Evolutionary conservation across 2,113 vertebrate species (phyloP).

Genomic region (Menidia beryllina): DNA sequence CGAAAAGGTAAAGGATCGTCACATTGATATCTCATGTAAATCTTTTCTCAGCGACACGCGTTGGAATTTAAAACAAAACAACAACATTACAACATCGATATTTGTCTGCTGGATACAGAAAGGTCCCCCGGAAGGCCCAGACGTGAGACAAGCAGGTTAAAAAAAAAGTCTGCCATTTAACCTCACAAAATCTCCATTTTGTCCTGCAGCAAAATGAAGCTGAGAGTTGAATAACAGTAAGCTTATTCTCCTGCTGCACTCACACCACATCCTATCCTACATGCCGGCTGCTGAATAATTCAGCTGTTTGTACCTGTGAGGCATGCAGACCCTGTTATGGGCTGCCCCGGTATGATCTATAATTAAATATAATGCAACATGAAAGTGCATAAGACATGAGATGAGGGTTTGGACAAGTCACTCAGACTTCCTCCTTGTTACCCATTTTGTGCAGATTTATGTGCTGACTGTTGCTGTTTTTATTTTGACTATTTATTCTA

Average conservation of each 20-base stretch:
- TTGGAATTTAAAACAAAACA: slow-evolving; percentile 32
- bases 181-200: slow-evolving; percentile 65
- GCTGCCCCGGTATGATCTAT: slow-evolving; percentile 81
- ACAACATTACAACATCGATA: slow-evolving; percentile 11
- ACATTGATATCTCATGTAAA: too few relatives aligned
- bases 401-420: slow-evolving; percentile 71
- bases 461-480: slow-evolving; percentile 66
- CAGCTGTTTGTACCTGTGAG: slow-evolving; percentile 84
- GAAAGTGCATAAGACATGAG: slow-evolving; percentile 85
- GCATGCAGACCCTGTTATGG: slow-evolving; percentile 78
- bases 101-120: slow-evolving; percentile 23
- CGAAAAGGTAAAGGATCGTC: neutral
- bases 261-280: slow-evolving; percentile 70
- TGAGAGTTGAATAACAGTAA: slow-evolving; percentile 57
- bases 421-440: slow-evolving; percentile 66
- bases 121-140: slow-evolving; percentile 22
- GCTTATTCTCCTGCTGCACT: slow-evolving; percentile 68
- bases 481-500: slow-evolving; percentile 51
- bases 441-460: slow-evolving; percentile 49
- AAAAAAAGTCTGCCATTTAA: slow-evolving; percentile 64
- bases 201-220: slow-evolving; percentile 57
- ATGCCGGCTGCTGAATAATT: slow-evolving; percentile 79
- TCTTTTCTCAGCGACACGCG: slow-evolving; percentile 12
- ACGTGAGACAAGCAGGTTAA: slow-evolving; percentile 25
- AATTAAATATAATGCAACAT: slow-evolving; percentile 85